Conservation (phyloP, 2,888 invertebrate species). For the Operophtera brumata region DNA sequence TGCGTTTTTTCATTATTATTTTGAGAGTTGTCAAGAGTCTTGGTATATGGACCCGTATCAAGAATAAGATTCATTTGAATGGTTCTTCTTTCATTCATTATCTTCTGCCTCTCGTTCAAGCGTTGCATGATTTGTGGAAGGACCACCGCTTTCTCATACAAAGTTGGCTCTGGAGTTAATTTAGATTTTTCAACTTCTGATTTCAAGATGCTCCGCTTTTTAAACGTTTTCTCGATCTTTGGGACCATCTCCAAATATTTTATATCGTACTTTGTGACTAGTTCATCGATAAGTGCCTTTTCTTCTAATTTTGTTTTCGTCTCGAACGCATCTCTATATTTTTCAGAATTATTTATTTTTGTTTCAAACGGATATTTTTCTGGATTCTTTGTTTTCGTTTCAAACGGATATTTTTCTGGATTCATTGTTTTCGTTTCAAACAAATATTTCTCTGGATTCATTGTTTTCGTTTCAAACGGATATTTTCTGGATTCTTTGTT, state of each 20-base stretch:
- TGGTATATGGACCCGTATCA: constrained; percentile 17
- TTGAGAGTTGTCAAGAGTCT: too few species aligned
- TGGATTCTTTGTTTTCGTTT: too few species aligned
- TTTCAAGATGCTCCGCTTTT: constrained; percentile 33
- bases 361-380: too few species aligned
- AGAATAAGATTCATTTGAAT: constrained; percentile 27
- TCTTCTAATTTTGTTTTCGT: constrained; percentile 4
- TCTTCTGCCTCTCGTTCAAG: constrained; percentile 31
- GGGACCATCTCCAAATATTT: constrained; percentile 32
- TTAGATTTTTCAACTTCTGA: constrained; percentile 30
- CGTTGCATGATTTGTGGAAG: constrained; percentile 47
- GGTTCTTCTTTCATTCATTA: constrained; percentile 18
- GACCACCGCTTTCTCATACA: constrained; percentile 43
- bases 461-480: too few species aligned
- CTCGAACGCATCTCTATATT: neutral
- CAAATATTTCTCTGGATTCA: too few species aligned
- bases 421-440: too few species aligned
- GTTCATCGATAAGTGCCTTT: constrained; percentile 10
- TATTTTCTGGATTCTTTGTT: too few species aligned
- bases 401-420: too few species aligned
- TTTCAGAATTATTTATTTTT: too few species aligned
- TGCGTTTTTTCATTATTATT: too few species aligned
- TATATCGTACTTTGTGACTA: constrained; percentile 20
- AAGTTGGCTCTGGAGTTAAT: constrained; percentile 45
- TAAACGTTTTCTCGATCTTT: constrained; percentile 42